Base-by-base conservation (phyloP, 2,113 vertebrate genomes). In the Gorsachius goisagi region DNA sequence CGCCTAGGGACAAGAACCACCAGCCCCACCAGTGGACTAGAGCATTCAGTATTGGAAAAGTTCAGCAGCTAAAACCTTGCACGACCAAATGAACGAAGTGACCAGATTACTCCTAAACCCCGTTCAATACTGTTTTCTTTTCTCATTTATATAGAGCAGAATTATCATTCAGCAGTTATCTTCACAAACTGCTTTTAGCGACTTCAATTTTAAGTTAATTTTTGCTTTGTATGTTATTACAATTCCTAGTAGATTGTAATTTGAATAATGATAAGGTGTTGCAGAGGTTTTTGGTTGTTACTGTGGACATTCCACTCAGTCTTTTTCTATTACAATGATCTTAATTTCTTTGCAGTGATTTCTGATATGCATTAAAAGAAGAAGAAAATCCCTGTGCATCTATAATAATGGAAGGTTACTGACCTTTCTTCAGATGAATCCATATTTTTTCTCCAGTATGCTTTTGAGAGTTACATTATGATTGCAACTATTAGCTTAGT, bases 11-110 rank as follows among this genome's bases (percentile, higher is more conserved):
- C 98, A 98, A 97, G 99, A 99, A 64, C 99, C 99, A 58, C 99
- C 99, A 89, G 98, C 99, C 44, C 99, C 99, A 78, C 99, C 99
- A 66, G 97, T 99, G 96, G 99, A 99, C 95, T 99, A 99, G 95
- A 97, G 68, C 60, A 8, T 82, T 87, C 95, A 83, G 53, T 45
- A 64, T 33, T 77, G 79, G 59, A 97, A 93, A 89, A 93, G 75
- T 92, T 94, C 95, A 93, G 82, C 95, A 97, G 95, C 94, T 95
- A 95, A 97, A 95, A 96, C 75, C 95, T 97, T 97, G 97, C 97
- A 97, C 67, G 97, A 98, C 98, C 98, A 98, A 98, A 98, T 97
- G 94, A 98, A 95, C 88, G 79, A 97, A 97, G 94, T 96, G 97
- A 98, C 98, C 97, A 96, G 97, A 98, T 97, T 97, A 96, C 87